Percentiles rank a stretch among this genome's conserved stretches.
Evolutionary conservation across 2,113 vertebrate genomes (phyloP).

Genomic region (Gracilinanus agilis): DNA sequence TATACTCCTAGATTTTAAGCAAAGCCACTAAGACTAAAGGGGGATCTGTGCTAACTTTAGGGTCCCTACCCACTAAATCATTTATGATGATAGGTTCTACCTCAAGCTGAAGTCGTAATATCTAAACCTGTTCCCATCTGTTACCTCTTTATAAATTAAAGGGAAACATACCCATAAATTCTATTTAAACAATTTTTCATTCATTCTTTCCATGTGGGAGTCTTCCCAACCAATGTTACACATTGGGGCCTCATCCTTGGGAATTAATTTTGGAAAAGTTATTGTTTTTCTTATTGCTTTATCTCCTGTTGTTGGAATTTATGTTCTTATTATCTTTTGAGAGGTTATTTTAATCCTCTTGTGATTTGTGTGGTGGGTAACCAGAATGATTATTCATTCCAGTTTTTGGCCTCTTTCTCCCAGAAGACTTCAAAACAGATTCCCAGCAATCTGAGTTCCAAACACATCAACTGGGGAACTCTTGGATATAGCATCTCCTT

Average conservation of each 20-base stretch:
- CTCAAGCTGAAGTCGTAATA: background rate
- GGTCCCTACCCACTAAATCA: background rate
- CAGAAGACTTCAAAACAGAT: background rate
- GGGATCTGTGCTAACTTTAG: background rate
- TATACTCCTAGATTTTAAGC: background rate
- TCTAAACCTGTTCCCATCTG: background rate
- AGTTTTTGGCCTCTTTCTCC: background rate
- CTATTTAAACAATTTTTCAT: background rate
- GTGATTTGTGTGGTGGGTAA: background rate
- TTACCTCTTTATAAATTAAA: background rate
- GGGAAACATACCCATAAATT: background rate
- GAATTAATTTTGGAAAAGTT: background rate
- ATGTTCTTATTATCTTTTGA: background rate
- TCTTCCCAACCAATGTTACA: background rate
- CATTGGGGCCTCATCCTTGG: background rate
- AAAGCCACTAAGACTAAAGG: background rate
- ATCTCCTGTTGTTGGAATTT: background rate
- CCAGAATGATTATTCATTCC: background rate
- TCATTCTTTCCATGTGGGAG: background rate
- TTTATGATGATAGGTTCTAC: background rate
- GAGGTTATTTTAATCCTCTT: background rate
- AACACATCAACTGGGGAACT: background rate
- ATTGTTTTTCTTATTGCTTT: background rate
- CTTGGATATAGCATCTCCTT: background rate
- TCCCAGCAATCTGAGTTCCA: background rate